Percentiles rank a stretch among this genome's conserved stretches.
Conservation (phyloP, 2,113 vertebrate genomes). For the Apodemus speciosus region DNA sequence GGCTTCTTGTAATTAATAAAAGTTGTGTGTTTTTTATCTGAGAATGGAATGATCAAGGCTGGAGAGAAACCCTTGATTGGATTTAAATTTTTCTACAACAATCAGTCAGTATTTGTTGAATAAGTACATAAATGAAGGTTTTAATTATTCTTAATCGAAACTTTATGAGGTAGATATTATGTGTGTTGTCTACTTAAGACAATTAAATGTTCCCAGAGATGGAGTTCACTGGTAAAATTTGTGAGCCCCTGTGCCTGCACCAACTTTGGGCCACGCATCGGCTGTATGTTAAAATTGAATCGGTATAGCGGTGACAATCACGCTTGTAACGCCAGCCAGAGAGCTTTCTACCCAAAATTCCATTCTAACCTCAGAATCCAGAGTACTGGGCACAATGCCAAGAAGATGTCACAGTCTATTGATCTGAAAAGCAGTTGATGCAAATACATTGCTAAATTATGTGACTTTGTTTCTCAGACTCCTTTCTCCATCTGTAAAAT, state of each 20-base stretch:
- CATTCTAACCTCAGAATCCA: conserved; percentile 47
- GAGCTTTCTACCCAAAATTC: conserved; percentile 13
- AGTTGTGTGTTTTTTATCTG: too few species aligned
- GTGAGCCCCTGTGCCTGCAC: background rate
- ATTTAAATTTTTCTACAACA: too few species aligned
- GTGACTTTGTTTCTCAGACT: conserved; percentile 25
- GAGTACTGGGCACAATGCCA: conserved; percentile 49
- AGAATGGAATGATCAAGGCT: too few species aligned
- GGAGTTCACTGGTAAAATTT: background rate
- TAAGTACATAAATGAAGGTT: background rate
- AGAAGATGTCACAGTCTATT: conserved; percentile 3
- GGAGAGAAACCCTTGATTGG: too few species aligned
- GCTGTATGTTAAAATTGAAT: background rate
- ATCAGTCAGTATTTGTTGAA: background rate
- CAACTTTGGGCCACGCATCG: background rate
- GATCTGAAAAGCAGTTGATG: conserved; percentile 42
- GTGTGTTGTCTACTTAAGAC: conserved; percentile 12
- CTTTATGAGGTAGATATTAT: background rate
- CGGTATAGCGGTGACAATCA: background rate
- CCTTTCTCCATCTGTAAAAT: conserved; percentile 10
- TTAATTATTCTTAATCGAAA: background rate
- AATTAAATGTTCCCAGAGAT: background rate
- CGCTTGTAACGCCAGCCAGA: background rate
- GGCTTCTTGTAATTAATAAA: too few species aligned
- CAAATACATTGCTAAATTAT: background rate